These are phyloP conservation scores for Columba guinea DNA, from an alignment of 2,797 vertebrate genomes.

Conservation along the genomic window DNA sequence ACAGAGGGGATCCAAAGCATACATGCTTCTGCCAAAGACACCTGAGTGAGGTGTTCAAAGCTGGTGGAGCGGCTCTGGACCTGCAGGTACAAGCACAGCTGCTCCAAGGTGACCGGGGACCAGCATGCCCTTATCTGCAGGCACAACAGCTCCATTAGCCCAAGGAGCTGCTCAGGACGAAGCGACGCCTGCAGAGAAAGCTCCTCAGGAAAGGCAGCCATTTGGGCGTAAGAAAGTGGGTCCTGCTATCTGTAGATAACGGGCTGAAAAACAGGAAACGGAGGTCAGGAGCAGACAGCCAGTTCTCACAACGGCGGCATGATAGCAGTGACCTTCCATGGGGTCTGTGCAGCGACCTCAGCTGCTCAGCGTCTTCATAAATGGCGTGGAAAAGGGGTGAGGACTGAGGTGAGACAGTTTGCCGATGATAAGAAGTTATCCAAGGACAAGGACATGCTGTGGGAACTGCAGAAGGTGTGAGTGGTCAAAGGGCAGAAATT, in stretches of 20 bases:
- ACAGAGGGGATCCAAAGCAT: neutral
- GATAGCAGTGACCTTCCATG: neutral
- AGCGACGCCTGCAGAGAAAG: neutral
- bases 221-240: neutral
- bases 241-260: neutral
- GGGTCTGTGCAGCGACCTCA: neutral
- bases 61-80: neutral
- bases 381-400: neutral
- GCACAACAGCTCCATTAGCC: neutral
- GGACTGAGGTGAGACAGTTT: neutral
- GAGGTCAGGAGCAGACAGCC: neutral
- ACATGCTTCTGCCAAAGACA: rapidly evolving
- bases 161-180: neutral
- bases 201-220: neutral
- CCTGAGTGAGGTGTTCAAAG: neutral
- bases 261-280: neutral
- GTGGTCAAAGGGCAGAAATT: neutral
- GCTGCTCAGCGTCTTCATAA: neutral
- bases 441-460: neutral
- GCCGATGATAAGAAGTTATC: neutral
- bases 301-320: neutral
- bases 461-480: neutral
- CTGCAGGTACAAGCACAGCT: neutral
- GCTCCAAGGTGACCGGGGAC: neutral
- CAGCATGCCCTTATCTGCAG: rapidly evolving